phyloP scores from a whole-genome alignment of 2,113 vertebrate species.

The Hystrix cristata region DNA sequence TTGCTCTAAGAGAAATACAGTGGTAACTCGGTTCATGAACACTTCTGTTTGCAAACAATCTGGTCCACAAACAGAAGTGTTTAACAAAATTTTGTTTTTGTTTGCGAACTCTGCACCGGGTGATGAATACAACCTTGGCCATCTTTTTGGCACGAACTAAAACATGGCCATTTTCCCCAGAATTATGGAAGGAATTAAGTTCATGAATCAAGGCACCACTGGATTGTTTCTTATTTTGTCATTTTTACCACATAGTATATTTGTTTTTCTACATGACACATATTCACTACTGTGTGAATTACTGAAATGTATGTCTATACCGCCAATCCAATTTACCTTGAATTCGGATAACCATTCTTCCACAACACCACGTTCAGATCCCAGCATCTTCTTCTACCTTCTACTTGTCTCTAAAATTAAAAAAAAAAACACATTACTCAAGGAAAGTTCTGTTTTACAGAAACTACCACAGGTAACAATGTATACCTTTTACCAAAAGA shows the following conservation, averaged over 20 bases:
- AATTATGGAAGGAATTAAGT: not conserved
- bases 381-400: slow-evolving; percentile 94
- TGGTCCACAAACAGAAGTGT: not conserved
- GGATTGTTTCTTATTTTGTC: slow-evolving; percentile 15
- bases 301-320: not conserved
- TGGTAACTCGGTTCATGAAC: not conserved
- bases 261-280: not conserved
- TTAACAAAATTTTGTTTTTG: not conserved
- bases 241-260: not conserved
- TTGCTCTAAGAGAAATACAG: not conserved
- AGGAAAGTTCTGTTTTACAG: not conserved
- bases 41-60: not conserved
- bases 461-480: slow-evolving; percentile 37
- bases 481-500: slow-evolving; percentile 35
- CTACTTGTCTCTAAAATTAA: slow-evolving; percentile 81
- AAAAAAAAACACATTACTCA: not conserved
- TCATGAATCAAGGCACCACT: not conserved
- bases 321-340: slow-evolving; percentile 92
- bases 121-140: not conserved
- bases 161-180: not conserved
- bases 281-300: not conserved
- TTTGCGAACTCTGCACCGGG: not conserved
- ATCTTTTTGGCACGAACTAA: not conserved
- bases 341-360: slow-evolving; percentile 99
- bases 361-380: slow-evolving; percentile 95